Base-by-base conservation (phyloP, 2,797 vertebrate genomes). In the Mormyrus proboscirostris region DNA sequence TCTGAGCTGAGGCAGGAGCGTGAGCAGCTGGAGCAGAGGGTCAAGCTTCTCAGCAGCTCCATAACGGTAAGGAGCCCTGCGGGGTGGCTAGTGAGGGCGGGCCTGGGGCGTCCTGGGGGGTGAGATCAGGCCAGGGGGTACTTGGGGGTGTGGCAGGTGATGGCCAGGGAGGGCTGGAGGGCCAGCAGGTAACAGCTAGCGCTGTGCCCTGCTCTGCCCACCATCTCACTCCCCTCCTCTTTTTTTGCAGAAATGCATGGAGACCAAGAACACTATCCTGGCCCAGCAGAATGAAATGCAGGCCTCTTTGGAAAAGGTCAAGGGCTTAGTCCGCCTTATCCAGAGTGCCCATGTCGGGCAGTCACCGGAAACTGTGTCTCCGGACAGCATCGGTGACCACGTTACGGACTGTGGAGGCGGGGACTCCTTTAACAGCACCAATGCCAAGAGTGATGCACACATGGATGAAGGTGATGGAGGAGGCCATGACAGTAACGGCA, bases 261-360 rank as follows among this genome's bases (percentile, higher is more conserved):
- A 99, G 94, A 99, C 97, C 96, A 99, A 99, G 96, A 99, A 97
- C 91, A 97, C 94, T 94, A 98, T 98, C 94, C 96, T 99, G 93
- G 96, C 98, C 89, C 97, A 98, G 91, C 98, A 99, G 95, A 99
- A 99, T 93, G 98, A 99, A 93, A 99, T 99, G 98, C 98, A 98
- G 95, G 95, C 96, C 88, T 99, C 98, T 89, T 95, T 99, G 95
- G 98, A 99, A 92, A 99, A 98, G 94, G 98, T 99, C 90, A 99
- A 99, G 93, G 97, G 98, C 94, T 96, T 99, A 95, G 97, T 99
- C 90, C 97, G 96, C 94, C 97, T 99, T 96, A 99, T 99, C 94
- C 98, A 99, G 91, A 97, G 98, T 95, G 98, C 99, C 93, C 98
- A 97, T 92, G 97, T 98, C 94, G 97, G 96, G 95, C 97, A 97